phyloP scores from a whole-genome alignment of 2,797 vertebrate species.

The Orientallactaga sibirica region DNA sequence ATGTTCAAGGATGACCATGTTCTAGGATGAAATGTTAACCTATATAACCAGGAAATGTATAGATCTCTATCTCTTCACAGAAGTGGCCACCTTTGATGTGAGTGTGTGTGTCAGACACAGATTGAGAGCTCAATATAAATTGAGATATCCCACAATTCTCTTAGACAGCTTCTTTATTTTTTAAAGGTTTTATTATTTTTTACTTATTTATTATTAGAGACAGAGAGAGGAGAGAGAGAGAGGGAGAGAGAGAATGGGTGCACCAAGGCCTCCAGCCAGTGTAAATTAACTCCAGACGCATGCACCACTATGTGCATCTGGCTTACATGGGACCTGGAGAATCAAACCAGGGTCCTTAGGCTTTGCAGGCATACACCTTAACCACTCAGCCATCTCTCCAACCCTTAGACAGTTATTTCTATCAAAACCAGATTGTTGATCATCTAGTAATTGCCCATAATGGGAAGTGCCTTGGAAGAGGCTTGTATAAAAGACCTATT shows the following conservation, averaged over 20 bases:
- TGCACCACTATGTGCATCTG: no score
- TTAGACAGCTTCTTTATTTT: neutral
- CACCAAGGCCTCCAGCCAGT: no score
- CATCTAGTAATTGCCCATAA: neutral
- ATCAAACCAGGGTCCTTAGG: no score
- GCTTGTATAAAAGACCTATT: neutral
- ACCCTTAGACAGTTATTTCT: neutral
- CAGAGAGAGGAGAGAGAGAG: no score
- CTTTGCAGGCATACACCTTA: no score
- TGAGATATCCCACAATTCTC: neutral
- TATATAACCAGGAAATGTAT: neutral
- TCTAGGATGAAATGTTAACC: neutral
- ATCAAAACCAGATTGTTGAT: conserved; percentile 5
- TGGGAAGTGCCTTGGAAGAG: neutral
- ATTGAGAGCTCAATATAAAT: neutral
- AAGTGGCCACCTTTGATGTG: neutral
- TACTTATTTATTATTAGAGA: no score
- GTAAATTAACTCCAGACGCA: no score
- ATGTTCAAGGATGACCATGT: neutral
- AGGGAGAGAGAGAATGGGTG: no score
- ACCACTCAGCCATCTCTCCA: no score
- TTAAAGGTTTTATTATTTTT: no score
- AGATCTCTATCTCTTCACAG: neutral
- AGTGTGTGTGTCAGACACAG: neutral
- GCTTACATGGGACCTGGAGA: no score